Conservation (phyloP, 2,797 vertebrate genomes). For the Loris lydekkerianus region DNA sequence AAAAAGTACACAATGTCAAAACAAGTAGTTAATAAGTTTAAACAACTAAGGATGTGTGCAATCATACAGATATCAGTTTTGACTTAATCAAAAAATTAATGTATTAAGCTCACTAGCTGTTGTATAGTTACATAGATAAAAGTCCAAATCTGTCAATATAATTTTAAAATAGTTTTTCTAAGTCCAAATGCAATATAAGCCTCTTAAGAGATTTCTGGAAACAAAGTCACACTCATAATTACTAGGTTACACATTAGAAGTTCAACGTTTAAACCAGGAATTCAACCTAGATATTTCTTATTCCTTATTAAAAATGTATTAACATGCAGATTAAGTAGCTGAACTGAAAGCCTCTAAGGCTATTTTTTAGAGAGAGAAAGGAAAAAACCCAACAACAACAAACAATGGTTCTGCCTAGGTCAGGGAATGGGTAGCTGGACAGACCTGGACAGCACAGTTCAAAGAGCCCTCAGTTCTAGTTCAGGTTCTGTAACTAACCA, state of each 20-base stretch:
- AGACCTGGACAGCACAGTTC: background rate
- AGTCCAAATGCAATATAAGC: conserved; percentile 29
- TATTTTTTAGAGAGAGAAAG: background rate
- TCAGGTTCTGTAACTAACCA: background rate
- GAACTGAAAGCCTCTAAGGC: background rate
- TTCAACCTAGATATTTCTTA: background rate
- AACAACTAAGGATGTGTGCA: background rate
- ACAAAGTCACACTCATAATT: conserved; percentile 24
- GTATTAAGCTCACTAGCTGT: background rate
- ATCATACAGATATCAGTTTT: background rate
- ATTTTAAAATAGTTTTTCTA: conserved; percentile 7
- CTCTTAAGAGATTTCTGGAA: conserved; percentile 58
- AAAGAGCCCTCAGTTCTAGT: background rate
- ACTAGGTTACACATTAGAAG: conserved; percentile 39
- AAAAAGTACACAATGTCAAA: background rate
- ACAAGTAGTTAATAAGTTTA: background rate
- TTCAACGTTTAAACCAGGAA: background rate
- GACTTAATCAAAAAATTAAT: background rate
- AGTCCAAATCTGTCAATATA: conserved; percentile 1
- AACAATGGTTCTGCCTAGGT: background rate
- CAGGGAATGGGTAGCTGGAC: background rate
- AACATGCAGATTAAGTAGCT: conserved; percentile 40
- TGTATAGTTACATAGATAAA: background rate
- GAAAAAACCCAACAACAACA: background rate
- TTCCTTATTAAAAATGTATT: conserved; percentile 57